Conservation (phyloP, 2,797 vertebrate genomes). For the Oreochromis mossambicus region DNA sequence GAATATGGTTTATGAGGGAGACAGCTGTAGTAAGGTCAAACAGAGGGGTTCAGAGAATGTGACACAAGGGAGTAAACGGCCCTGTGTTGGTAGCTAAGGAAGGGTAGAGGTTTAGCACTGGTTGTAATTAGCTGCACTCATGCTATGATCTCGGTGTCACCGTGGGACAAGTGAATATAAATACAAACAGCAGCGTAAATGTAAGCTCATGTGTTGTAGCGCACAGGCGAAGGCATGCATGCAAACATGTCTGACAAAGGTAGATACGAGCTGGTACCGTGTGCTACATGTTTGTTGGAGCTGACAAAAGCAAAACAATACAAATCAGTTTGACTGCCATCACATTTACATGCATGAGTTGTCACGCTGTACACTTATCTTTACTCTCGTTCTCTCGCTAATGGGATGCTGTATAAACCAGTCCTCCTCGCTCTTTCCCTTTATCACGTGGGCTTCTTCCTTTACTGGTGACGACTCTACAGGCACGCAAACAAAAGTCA, state of each 20-base stretch:
- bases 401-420: background rate
- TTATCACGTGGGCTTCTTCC: background rate
- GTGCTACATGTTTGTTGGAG: background rate
- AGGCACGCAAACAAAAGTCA: background rate
- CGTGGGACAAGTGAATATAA: slow-evolving; percentile 25
- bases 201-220: background rate
- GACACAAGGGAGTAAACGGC: slow-evolving; percentile 20
- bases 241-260: slow-evolving; percentile 26
- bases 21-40: slow-evolving; percentile 66
- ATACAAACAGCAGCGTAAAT: slow-evolving; percentile 38
- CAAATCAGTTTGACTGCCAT: slow-evolving; percentile 6
- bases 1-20: slow-evolving; percentile 48
- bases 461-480: background rate
- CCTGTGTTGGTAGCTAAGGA: slow-evolving; percentile 5
- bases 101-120: slow-evolving; percentile 20
- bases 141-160: slow-evolving; percentile 25
- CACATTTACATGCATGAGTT: slow-evolving; percentile 8
- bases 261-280: background rate
- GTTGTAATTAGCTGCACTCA: slow-evolving; percentile 28
- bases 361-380: background rate
- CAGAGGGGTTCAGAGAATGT: slow-evolving; percentile 38
- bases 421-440: background rate
- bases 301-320: slow-evolving; percentile 4
- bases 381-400: background rate
- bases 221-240: background rate